Evolutionary conservation across 2,888 invertebrate genomes (phyloP), one percentile per base, ranked within the genome.

Genomic region (Drosophila paramelanica): DNA sequence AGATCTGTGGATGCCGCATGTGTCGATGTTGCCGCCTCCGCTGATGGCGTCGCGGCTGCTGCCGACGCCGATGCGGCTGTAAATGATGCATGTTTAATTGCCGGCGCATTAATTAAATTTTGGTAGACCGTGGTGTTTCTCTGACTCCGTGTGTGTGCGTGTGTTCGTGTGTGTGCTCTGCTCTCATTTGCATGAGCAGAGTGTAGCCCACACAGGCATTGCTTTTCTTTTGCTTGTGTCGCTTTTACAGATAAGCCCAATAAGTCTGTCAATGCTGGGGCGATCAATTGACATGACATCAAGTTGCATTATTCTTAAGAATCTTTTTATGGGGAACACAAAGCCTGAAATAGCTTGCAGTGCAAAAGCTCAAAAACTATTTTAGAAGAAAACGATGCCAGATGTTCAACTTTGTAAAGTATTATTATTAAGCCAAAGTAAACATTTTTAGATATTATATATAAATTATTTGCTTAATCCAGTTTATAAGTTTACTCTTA

Each of bases 81-180:
- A 89, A 86, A 86, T 89, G 89, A 89, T 89, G 89, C 86, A 86
- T 86, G 89, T 86, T 86, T 86, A 86, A 86, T 86, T 86, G 86
- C 87, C 84, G 67, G 73, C 78, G 89, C 86, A 86, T 86, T 88
- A 86, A 86, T 89, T 88, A 86, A 82, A 86, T 89, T 83, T 83
- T 55, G 76, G 79, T 66, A 62, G 82, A 79, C 70, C 58, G 57
- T 61, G 67, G 49, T 56, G 55, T 64, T 42, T 59, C 39, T 53
- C 42, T 53, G 47, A 42, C n/a, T 45, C 13, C 56, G 31, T 17
- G 53, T 11, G 43, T 72, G 14, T 57, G 42, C n/a, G 38, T 43
- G 49, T 39, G 45, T 38, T 56, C 50, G 41, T 61, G 56, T 58
- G 62, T 56, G 53, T 55, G 55, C 36, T 49, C 25, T 68, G 70